These are phyloP conservation scores for Marisa cornuarietis DNA, from an alignment of 1,140 invertebrate genomes.

Conservation along the genomic window DNA sequence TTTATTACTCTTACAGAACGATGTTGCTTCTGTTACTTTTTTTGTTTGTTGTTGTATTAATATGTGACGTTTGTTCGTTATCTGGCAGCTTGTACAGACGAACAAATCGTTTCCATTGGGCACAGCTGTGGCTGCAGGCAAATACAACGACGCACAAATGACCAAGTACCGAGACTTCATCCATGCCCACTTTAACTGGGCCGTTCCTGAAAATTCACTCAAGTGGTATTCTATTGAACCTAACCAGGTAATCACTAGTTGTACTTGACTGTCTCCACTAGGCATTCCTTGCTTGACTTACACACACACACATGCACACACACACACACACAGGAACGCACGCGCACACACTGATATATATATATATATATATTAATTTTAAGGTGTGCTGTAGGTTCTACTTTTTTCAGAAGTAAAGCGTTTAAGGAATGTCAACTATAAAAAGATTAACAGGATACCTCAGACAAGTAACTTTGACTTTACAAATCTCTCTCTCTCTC, in stretches of 20 bases:
- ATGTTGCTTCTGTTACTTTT: too few relatives aligned
- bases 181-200: conserved; percentile 48
- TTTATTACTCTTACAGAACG: too few relatives aligned
- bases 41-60: too few relatives aligned
- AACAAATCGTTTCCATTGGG: conserved; percentile 21
- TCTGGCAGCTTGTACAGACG: conserved; percentile 10
- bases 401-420: too few relatives aligned
- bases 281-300: not conserved
- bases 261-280: not conserved
- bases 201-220: conserved; percentile 27
- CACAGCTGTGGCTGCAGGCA: conserved; percentile 10
- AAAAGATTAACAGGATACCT: too few relatives aligned
- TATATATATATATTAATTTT: too few relatives aligned
- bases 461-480: too few relatives aligned
- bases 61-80: not conserved
- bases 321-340: conserved; percentile 1
- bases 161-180: conserved; percentile 35
- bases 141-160: not conserved
- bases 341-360: not conserved
- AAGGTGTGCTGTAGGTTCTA: too few relatives aligned
- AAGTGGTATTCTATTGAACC: conserved; percentile 36
- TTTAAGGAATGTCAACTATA: too few relatives aligned
- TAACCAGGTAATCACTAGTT: not conserved
- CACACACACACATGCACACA: conserved; percentile 4
- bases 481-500: too few relatives aligned